These are phyloP conservation scores for Prolemur simus DNA, from an alignment of 2,113 vertebrate species.

Conservation along the genomic window DNA sequence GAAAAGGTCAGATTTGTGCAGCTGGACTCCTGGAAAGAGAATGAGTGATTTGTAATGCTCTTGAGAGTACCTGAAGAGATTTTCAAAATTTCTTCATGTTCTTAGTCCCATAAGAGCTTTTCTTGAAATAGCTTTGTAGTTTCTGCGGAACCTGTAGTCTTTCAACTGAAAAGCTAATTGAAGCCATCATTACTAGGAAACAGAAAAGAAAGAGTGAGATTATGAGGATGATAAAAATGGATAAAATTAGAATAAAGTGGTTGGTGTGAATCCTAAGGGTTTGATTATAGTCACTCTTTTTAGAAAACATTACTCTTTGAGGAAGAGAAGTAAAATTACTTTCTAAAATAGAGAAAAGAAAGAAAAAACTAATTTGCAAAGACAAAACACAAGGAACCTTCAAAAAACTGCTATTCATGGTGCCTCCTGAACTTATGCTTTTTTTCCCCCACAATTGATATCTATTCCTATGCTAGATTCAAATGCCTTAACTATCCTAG, in stretches of 20 bases:
- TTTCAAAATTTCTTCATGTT: conserved; percentile 27
- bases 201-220: conserved; percentile 27
- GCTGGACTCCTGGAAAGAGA: conserved; percentile 32
- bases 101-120: not conserved
- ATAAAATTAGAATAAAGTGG: conserved; percentile 3
- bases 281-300: conserved; percentile 1
- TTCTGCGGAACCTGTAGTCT: conserved; percentile 34
- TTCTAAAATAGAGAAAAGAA: conserved; percentile 22
- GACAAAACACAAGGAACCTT: not conserved
- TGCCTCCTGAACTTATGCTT: not conserved
- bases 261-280: not conserved
- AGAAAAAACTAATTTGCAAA: not conserved
- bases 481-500: not conserved
- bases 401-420: not conserved
- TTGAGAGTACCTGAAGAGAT: conserved; percentile 10
- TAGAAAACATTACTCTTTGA: conserved; percentile 1
- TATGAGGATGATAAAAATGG: conserved; percentile 1
- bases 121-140: conserved; percentile 53
- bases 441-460: conserved; percentile 1
- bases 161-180: conserved; percentile 50
- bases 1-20: conserved; percentile 59
- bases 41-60: conserved; percentile 13
- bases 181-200: not conserved
- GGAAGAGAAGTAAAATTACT: not conserved
- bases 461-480: not conserved